Evolutionary conservation across 2,113 vertebrate species (phyloP), one percentile per base, ranked within the genome.

Genomic region (Megatriorchis doriae): DNA sequence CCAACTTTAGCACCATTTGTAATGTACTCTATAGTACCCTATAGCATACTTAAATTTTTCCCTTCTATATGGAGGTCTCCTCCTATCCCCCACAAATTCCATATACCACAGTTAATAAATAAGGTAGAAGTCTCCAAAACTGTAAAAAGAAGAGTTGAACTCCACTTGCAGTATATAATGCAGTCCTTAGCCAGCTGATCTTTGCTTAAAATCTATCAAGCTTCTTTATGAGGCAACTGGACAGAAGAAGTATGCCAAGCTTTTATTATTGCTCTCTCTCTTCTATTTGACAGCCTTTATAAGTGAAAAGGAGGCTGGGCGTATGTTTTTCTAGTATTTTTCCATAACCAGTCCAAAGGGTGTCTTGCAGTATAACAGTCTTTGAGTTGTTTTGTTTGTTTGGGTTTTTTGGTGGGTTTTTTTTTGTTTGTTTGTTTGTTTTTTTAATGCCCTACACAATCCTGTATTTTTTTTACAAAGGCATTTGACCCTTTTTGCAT

Each of bases 351-450:
- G 42, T 42, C 36, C 58, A 65, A 42, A 71, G 25, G 14, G 19
- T 65, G 50, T 85, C 34, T 58, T 91, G 21, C 42, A 79, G 23
- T 42, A 4, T 9, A 40, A 74, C 5, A 34, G 19, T 66, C 43
- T 45, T 45, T 17, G 10, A 23, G 26, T 32, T 34, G 31, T 18
- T 61, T 52, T 52, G 50, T 27, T 50, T 50, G 50, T 15, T 52
- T 19, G 11, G 16, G 10, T 3, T 8, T 36, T 50, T 26, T 14
- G 7, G 2, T 8, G 7, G 7, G 1, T 40, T 38, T 38, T 38
- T 38, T 38, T 38, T 38, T 38, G 40, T 42, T 42, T 12, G 40
- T 42, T 40, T 40, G 11, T 40, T 40, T 12, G 40, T 3, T 3
- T 8, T 36, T 74, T 67, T 40, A 45, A 68, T 21, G 14, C 43